These are phyloP conservation scores for Cryptus armator DNA, from an alignment of 2,888 invertebrate genomes.

Conservation along the genomic window DNA sequence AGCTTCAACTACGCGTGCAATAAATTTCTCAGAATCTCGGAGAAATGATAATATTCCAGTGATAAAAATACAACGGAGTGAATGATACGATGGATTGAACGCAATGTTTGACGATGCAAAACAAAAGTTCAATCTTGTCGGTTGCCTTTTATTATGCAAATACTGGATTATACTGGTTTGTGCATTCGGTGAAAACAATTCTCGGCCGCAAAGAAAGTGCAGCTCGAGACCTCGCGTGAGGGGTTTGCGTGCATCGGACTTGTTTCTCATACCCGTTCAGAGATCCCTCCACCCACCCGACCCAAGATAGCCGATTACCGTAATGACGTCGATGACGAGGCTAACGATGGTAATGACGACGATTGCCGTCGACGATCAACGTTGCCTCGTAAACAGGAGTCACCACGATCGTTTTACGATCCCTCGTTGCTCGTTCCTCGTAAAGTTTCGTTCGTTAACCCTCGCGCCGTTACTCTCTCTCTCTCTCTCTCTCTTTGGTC, in stretches of 20 bases:
- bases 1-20: not conserved
- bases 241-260: constrained; percentile 43
- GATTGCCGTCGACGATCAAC: constrained; percentile 49
- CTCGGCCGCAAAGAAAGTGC: constrained; percentile 11
- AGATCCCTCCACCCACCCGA: constrained; percentile 12
- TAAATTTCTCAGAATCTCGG: not conserved
- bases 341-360: constrained; percentile 66
- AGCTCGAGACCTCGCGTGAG: constrained; percentile 64
- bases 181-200: constrained; percentile 14
- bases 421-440: constrained; percentile 35
- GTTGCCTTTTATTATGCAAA: constrained; percentile 11
- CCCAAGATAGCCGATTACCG: constrained; percentile 58
- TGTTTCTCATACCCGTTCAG: constrained; percentile 26
- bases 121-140: constrained; percentile 3
- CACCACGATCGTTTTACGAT: constrained; percentile 49
- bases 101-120: constrained; percentile 1
- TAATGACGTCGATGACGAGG: constrained; percentile 70
- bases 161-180: constrained; percentile 11
- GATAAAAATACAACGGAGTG: not conserved
- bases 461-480: not conserved
- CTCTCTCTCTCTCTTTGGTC: not conserved
- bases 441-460: constrained; percentile 50
- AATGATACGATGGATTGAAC: not conserved
- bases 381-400: constrained; percentile 50
- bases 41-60: not conserved